Evolutionary conservation across 1,140 invertebrate genomes (phyloP).

Genomic region (Drosophila sproati): DNA sequence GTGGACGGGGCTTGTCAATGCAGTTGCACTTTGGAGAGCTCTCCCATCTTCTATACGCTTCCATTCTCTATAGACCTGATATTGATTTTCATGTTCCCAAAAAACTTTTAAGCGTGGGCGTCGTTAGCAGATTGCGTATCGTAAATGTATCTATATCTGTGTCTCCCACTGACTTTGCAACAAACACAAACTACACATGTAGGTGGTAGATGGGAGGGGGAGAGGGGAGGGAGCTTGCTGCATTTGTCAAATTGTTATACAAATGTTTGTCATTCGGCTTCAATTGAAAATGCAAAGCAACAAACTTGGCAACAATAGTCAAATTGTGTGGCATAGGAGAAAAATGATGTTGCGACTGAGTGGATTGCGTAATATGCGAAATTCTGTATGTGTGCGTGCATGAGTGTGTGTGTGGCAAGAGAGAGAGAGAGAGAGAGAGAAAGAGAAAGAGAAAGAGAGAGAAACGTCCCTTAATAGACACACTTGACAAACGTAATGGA

Average conservation of each 20-base stretch:
- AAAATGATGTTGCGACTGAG: not conserved
- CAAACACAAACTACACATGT: slow-evolving; percentile 18
- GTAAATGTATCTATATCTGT: slow-evolving; percentile 1
- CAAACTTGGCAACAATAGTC: slow-evolving; percentile 32
- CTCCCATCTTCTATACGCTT: not conserved
- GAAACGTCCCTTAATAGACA: not conserved
- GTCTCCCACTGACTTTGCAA: slow-evolving; percentile 35
- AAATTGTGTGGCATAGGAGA: not conserved
- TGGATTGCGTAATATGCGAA: slow-evolving; percentile 25
- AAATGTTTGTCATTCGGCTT: slow-evolving; percentile 72
- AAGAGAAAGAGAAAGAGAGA: not conserved
- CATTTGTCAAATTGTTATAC: slow-evolving; percentile 71
- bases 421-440: no score
- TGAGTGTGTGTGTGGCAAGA: no score
- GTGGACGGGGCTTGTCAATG: not conserved
- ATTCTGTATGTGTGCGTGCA: not conserved
- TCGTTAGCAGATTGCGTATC: slow-evolving; percentile 56
- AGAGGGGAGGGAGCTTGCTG: slow-evolving; percentile 5
- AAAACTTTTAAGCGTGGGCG: slow-evolving; percentile 58
- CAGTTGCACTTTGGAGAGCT: slow-evolving; percentile 5
- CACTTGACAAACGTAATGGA: slow-evolving; percentile 31
- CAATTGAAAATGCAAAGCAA: slow-evolving; percentile 59
- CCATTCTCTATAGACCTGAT: slow-evolving; percentile 5
- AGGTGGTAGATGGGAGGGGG: not conserved
- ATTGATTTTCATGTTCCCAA: slow-evolving; percentile 68